These are phyloP conservation scores for Oxyteleia sp. DNA, from an alignment of 2,888 invertebrate species.

Conservation along the genomic window DNA sequence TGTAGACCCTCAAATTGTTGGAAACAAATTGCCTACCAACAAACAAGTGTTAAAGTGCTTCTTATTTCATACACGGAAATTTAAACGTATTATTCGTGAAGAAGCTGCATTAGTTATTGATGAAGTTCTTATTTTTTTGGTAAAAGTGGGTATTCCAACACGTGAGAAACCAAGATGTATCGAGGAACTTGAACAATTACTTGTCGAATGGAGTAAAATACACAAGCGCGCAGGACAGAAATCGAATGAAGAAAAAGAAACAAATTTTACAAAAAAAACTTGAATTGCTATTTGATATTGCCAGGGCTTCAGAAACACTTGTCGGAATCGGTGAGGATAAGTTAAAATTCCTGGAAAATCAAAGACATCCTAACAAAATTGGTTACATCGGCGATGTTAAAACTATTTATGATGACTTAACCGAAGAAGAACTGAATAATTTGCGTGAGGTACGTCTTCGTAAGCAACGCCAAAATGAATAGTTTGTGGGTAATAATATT, in stretches of 20 bases:
- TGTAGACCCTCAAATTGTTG: conserved; percentile 48
- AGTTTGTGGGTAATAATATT: too few relatives aligned
- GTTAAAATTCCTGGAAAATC: conserved; percentile 52
- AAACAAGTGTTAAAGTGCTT: conserved; percentile 43
- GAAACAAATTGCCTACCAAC: conserved; percentile 34
- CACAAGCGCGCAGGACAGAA: conserved; percentile 35
- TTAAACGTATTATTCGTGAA: conserved; percentile 23
- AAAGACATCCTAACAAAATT: conserved; percentile 42
- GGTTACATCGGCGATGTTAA: conserved; percentile 38
- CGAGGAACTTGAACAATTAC: conserved; percentile 36
- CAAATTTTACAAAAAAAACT: conserved; percentile 24
- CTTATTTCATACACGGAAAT: conserved; percentile 23
- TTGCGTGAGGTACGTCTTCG: conserved; percentile 21
- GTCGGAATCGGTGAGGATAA: conserved; percentile 40
- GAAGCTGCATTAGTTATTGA: conserved; percentile 21
- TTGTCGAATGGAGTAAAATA: conserved; percentile 23
- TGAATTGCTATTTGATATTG: conserved; percentile 41
- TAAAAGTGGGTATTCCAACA: conserved; percentile 38
- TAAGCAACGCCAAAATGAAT: conserved; percentile 21
- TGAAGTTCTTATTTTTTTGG: conserved; percentile 27
- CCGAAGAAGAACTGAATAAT: conserved; percentile 18
- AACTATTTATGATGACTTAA: neutral
- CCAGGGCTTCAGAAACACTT: conserved; percentile 19
- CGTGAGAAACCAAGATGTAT: conserved; percentile 32
- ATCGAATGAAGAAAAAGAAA: conserved; percentile 33